Percentiles rank a stretch among this genome's conserved stretches.
Conservation (phyloP, 1,140 invertebrate genomes). For the Anagrus nilaparvatae region DNA sequence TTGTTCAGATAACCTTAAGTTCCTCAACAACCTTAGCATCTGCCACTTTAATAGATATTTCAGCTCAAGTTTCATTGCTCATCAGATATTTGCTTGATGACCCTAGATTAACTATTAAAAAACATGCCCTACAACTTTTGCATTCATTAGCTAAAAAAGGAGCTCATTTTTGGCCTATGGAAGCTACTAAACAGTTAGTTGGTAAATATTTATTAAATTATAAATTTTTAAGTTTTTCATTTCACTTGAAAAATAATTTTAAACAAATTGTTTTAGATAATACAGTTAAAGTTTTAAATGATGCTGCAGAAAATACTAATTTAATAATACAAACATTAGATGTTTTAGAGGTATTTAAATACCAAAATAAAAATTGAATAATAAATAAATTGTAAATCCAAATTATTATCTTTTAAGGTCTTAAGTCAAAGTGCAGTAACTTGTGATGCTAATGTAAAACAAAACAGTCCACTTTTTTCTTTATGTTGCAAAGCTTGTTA, state of each 20-base stretch:
- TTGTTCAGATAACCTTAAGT: conserved; percentile 75
- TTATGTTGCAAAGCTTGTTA: conserved; percentile 44
- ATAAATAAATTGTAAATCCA: background rate
- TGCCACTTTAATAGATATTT: conserved; percentile 82
- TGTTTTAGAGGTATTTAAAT: conserved; percentile 34
- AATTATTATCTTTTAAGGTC: conserved; percentile 23
- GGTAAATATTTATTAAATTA: conserved; percentile 19
- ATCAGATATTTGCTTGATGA: conserved; percentile 49
- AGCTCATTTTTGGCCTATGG: conserved; percentile 72
- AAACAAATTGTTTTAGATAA: conserved; percentile 32
- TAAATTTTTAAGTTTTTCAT: conserved; percentile 3
- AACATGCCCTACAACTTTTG: conserved; percentile 63
- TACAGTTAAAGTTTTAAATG: conserved; percentile 34
- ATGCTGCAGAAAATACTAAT: conserved; percentile 32
- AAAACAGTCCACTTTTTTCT: conserved; percentile 32
- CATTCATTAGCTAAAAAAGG: conserved; percentile 63
- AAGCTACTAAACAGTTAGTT: conserved; percentile 55
- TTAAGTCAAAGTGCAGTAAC: conserved; percentile 38
- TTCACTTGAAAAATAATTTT: background rate
- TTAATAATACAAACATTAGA: conserved; percentile 37
- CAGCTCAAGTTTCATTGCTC: conserved; percentile 64
- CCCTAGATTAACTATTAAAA: conserved; percentile 59
- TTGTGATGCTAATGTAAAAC: conserved; percentile 38
- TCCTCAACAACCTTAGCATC: conserved; percentile 81
- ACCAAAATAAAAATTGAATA: background rate